Evolutionary conservation across 1,140 invertebrate genomes (phyloP).

Genomic region (Aphelenchoides fujianensis): DNA sequence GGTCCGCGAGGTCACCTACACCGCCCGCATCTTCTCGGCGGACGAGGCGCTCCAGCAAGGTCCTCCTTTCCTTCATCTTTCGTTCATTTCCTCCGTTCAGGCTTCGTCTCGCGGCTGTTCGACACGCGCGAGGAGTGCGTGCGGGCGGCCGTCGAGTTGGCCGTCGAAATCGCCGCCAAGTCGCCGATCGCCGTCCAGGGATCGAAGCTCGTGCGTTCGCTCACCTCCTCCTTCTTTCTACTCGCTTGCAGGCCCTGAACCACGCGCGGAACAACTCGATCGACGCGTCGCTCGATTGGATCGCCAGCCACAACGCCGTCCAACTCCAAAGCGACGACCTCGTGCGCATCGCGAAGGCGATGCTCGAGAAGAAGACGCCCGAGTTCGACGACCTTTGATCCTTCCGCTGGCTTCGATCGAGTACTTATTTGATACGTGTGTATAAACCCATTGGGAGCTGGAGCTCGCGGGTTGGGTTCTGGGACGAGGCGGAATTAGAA

Average conservation of each 20-base stretch:
- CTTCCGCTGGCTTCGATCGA: too few relatives aligned
- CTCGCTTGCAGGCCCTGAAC: constrained; percentile 60
- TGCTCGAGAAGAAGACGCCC: constrained; percentile 70
- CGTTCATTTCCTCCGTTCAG: too few relatives aligned
- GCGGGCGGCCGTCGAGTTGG: constrained; percentile 70
- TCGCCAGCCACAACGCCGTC: constrained; percentile 74
- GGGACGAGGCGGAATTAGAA: too few relatives aligned
- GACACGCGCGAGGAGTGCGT: constrained; percentile 36
- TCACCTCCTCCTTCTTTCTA: background rate
- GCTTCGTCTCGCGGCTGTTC: constrained; percentile 43
- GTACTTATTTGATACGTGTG: too few relatives aligned
- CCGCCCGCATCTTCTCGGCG: constrained; percentile 76
- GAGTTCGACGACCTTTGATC: constrained; percentile 7
- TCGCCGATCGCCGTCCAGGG: constrained; percentile 89
- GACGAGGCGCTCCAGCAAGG: constrained; percentile 76
- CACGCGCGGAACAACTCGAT: constrained; percentile 75
- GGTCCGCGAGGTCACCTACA: constrained; percentile 80
- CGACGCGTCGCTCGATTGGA: constrained; percentile 60
- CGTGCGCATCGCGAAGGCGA: constrained; percentile 68
- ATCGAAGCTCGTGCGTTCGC: constrained; percentile 73
- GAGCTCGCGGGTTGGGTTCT: background rate
- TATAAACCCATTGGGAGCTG: too few relatives aligned
- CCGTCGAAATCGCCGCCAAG: constrained; percentile 76
- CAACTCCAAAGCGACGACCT: constrained; percentile 90
- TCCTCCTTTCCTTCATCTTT: too few relatives aligned